phyloP scores from a whole-genome alignment of 64 coral and sea anemone genomes.

The Pachyseris speciosa region DNA sequence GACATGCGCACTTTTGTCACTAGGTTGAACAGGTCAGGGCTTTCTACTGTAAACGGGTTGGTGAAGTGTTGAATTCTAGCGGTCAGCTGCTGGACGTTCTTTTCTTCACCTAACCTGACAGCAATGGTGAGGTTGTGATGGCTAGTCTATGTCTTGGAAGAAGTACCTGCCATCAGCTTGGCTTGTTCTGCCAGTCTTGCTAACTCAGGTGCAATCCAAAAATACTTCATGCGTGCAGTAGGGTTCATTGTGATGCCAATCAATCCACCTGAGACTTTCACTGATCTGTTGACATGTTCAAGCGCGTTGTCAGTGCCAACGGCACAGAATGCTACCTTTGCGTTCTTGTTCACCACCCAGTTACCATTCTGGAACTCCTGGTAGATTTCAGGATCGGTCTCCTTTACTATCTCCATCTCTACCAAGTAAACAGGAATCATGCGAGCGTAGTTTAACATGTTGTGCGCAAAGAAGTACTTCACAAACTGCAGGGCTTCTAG shows the following conservation, averaged over 20 bases:
- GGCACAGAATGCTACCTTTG: constrained; percentile 41
- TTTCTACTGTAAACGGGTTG: constrained; percentile 22
- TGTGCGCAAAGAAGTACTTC: constrained; percentile 25
- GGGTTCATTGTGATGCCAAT: constrained; percentile 58
- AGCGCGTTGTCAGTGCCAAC: constrained; percentile 8
- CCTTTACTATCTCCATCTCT: constrained; percentile 5
- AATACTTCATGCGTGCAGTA: constrained; percentile 52
- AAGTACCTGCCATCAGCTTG: constrained; percentile 25
- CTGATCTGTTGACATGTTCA: constrained; percentile 46
- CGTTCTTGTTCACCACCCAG: constrained; percentile 56
- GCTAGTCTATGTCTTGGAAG: constrained; percentile 2
- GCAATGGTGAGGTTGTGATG: constrained; percentile 39
- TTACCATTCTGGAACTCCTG: constrained; percentile 27
- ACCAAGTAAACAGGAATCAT: constrained; percentile 41
- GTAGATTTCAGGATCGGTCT: background rate
- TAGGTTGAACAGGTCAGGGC: constrained; percentile 54
- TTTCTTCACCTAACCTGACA: constrained; percentile 6
- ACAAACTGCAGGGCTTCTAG: background rate
- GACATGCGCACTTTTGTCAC: constrained; percentile 50
- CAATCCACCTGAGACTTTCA: constrained; percentile 52
- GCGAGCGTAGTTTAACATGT: constrained; percentile 33
- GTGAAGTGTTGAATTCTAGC: constrained; percentile 1
- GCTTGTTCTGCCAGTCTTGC: constrained; percentile 39
- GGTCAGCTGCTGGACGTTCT: constrained; percentile 26
- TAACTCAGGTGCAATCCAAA: constrained; percentile 55